Conservation (phyloP, 2,888 invertebrate species). For the Cephonodes hylas region DNA sequence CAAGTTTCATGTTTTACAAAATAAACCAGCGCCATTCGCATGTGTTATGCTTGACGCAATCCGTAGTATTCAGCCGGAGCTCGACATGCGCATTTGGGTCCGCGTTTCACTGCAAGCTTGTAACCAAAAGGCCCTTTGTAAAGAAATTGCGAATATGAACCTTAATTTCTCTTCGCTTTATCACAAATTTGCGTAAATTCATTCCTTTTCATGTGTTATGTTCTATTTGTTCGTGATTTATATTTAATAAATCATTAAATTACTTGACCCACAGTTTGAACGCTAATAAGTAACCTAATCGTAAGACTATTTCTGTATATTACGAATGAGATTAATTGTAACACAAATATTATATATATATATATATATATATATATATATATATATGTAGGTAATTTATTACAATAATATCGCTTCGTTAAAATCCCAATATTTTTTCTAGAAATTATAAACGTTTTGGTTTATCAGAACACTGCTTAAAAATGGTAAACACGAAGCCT, state of each 20-base stretch:
- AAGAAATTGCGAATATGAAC: slow-evolving; percentile 21
- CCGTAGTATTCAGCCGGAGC: slow-evolving; percentile 39
- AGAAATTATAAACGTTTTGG: background rate
- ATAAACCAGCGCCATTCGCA: slow-evolving; percentile 43
- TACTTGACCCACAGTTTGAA: background rate
- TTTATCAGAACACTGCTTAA: background rate
- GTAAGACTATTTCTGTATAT: too few species aligned
- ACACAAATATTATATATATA: too few species aligned
- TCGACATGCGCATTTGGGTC: slow-evolving; percentile 58
- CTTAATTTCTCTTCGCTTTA: slow-evolving; percentile 16
- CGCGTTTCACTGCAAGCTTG: slow-evolving; percentile 25
- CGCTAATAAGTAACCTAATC: background rate
- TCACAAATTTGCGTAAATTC: background rate
- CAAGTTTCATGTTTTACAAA: slow-evolving; percentile 36
- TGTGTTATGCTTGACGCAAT: slow-evolving; percentile 59
- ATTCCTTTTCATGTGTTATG: background rate
- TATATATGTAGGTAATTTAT: too few species aligned
- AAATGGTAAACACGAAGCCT: background rate
- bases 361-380: too few species aligned
- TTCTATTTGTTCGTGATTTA: background rate
- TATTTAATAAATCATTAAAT: background rate
- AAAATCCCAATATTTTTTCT: background rate
- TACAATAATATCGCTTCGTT: too few species aligned
- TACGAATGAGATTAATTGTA: too few species aligned
- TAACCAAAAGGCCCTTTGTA: slow-evolving; percentile 39